These are phyloP conservation scores for Panopea generosa DNA, from an alignment of 2,888 invertebrate species.

Conservation along the genomic window DNA sequence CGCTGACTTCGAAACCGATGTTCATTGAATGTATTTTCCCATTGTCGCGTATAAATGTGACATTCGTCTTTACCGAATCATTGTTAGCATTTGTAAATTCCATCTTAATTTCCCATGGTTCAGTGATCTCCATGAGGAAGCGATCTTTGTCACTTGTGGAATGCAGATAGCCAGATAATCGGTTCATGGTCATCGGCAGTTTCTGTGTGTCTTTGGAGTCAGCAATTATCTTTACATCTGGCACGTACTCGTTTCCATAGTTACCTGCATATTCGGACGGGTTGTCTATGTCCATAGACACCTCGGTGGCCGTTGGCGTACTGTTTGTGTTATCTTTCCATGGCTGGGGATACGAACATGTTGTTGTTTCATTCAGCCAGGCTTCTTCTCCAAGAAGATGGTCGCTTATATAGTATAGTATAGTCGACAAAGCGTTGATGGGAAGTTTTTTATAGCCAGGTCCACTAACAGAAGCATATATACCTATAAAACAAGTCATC, in stretches of 20 bases:
- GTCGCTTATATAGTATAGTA: conserved; percentile 59
- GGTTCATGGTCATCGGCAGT: conserved; percentile 14
- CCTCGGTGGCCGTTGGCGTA: neutral
- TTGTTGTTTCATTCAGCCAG: conserved; percentile 67
- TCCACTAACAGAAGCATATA: conserved; percentile 53
- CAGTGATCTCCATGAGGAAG: conserved; percentile 40
- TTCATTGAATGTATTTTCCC: no score
- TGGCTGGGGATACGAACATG: conserved; percentile 64
- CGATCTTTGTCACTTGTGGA: conserved; percentile 32
- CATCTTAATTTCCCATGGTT: conserved; percentile 37
- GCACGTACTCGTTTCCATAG: conserved; percentile 31
- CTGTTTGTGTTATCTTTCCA: conserved; percentile 17
- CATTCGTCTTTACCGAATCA: neutral
- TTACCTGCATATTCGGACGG: conserved; percentile 38
- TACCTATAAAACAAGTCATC: no score
- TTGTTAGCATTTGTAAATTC: conserved; percentile 22
- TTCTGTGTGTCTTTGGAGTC: neutral
- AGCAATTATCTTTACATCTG: conserved; percentile 13
- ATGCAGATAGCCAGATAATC: conserved; percentile 27
- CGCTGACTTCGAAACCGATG: no score
- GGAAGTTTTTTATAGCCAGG: conserved; percentile 10
- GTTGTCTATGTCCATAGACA: neutral
- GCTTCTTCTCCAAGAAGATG: conserved; percentile 52
- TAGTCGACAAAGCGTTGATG: conserved; percentile 6
- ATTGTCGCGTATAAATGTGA: conserved; percentile 32